Evolutionary conservation across 2,113 vertebrate species (phyloP).

Genomic region (Lates calcarifer): DNA sequence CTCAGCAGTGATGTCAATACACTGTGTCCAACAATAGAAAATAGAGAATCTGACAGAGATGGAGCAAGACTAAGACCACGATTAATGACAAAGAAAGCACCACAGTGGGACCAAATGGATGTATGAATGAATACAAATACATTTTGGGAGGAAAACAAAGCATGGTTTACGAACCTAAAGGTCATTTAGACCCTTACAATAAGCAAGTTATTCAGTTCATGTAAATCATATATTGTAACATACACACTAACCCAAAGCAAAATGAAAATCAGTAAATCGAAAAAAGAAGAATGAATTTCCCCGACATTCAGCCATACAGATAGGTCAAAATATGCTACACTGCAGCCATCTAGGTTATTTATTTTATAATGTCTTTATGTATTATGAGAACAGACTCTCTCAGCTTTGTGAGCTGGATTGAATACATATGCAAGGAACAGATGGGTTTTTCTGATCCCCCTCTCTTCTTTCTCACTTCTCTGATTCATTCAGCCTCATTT

Average conservation of each 20-base stretch:
- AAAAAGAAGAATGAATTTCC: neutral
- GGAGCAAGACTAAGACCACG: constrained; percentile 13
- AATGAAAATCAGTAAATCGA: neutral
- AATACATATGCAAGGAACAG: constrained; percentile 19
- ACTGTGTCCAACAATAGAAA: constrained; percentile 27
- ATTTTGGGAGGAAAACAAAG: constrained; percentile 6
- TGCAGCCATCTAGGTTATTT: constrained; percentile 25
- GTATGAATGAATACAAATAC: constrained; percentile 2
- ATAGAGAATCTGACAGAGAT: constrained; percentile 18
- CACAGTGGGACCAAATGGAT: constrained; percentile 7
- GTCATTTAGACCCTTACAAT: constrained; percentile 1
- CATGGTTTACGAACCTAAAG: neutral
- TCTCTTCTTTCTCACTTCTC: constrained; percentile 8
- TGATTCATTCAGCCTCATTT: constrained; percentile 16
- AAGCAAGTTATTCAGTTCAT: neutral
- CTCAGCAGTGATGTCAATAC: constrained; percentile 59
- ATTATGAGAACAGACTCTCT: neutral
- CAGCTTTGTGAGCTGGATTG: constrained; percentile 22
- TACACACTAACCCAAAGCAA: neutral
- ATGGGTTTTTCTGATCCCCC: constrained; percentile 24
- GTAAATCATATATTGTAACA: neutral
- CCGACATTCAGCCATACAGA: neutral
- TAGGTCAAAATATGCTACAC: neutral
- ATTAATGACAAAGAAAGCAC: constrained; percentile 35
- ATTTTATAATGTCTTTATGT: constrained; percentile 12